Evolutionary conservation across 2,113 vertebrate species (phyloP), one percentile per base, ranked within the genome.

Genomic region (Paraplagusia blochii): DNA sequence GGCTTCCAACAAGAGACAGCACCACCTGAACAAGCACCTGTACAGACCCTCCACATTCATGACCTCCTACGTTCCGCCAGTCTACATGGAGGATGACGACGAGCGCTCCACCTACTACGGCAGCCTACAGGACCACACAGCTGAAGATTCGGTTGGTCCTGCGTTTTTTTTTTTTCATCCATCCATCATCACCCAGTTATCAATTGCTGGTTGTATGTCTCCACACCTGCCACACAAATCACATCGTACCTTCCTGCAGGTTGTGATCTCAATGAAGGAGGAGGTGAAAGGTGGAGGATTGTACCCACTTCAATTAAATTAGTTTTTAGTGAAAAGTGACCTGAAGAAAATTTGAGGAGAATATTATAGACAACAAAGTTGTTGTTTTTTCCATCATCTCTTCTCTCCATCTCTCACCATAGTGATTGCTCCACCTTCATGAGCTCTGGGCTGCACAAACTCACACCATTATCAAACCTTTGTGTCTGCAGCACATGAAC

Each of bases 41-140:
- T 98, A 98, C 89, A 92, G 94, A 82, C 95, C 95, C 45, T 99
- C 96, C 79, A 99, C 97, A 75, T 99, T 99, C 84, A 93, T 99
- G 90, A 94, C 95, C 53, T 99, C 97, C 40, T 97, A 99, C 34
- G 95, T 98, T 85, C 95, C 97, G 52, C 97, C 97, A 2, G 96
- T 99, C 76, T 99, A 90, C 80, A 99, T 99, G 97, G 97, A 99
- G 46, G 97, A 99, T 33, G 97, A 98, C 1, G 97, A 99, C 45
- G 95, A 98, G 79, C 91, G 92, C 38, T 84, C 90, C n/a, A 89
- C 91, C 69, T 97, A 92, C 81, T 93, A 93, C 74, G 86, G 89
- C 83, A 87, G 88, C 76, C 81, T 92, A 74, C 93, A 91, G 83
- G 90, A 93, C 83, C 87, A 88, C 54, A 71, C 85, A 0, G 90